Evolutionary conservation across 1,140 invertebrate genomes (phyloP).

Genomic region (Drosophila neocordata): DNA sequence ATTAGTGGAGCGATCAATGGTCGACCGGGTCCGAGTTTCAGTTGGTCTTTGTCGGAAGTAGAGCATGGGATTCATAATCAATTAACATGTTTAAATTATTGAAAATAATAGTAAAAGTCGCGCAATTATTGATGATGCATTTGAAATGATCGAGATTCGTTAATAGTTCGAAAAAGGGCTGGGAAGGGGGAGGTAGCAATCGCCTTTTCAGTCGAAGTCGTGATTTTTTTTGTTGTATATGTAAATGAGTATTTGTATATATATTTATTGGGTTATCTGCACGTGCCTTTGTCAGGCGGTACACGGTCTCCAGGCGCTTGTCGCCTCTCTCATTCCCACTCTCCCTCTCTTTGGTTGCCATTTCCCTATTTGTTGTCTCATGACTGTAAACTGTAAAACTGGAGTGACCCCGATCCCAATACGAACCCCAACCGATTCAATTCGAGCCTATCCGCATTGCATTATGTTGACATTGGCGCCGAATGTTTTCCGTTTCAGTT

Average conservation of each 20-base stretch:
- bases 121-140: constrained; percentile 54
- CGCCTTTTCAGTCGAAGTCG: constrained; percentile 15
- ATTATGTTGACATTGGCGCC: constrained; percentile 65
- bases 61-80: constrained; percentile 73
- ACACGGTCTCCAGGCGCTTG: neutral
- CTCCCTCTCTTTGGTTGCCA: neutral
- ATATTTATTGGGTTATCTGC: constrained; percentile 64
- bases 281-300: constrained; percentile 52
- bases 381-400: constrained; percentile 26
- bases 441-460: constrained; percentile 13
- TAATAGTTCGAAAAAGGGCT: neutral
- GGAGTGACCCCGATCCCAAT: constrained; percentile 18
- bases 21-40: constrained; percentile 49
- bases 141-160: constrained; percentile 38
- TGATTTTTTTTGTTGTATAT: constrained; percentile 30
- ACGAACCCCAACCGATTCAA: neutral
- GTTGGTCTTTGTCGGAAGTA: constrained; percentile 58
- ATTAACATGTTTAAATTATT: constrained; percentile 76
- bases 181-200: neutral
- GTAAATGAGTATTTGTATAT: constrained; percentile 31
- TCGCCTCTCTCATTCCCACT: neutral
- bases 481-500: constrained; percentile 43
- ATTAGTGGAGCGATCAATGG: constrained; percentile 79
- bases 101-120: constrained; percentile 59
- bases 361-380: constrained; percentile 24